Evolutionary conservation across 2,797 vertebrate genomes (phyloP), one percentile per base, ranked within the genome.

Genomic region (Notolabrus celidotus): DNA sequence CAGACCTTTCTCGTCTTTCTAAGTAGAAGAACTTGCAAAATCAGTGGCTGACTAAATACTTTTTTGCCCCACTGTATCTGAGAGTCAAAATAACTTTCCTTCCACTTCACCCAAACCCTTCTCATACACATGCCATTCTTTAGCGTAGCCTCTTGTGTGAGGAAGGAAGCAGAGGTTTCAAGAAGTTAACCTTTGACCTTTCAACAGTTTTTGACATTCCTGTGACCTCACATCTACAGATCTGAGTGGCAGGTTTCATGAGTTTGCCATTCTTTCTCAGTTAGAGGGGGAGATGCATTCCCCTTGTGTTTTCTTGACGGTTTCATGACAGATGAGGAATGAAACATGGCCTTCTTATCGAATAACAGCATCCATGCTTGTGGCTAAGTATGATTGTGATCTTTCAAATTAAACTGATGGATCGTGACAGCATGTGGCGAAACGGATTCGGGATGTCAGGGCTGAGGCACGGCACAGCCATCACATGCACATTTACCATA

Each of bases 371-470:
- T 79, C 55, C 60, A 84, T 36, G 86, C 92, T 94, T 39, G 67
- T 84, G 85, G 90, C 90, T 72, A 90, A 86, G 86, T 70, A 63
- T 47, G 69, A 86, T 87, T 79, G 74, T 82, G 82, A 92, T 92
- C 89, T 90, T 85, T 93, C 88, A 90, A 91, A 93, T 93, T 89
- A 91, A 90, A 85, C 78, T 93, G 92, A 93, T 86, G 82, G 88
- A 92, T 93, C 77, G n/a, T 79, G 85, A 86, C 80, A 67, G 83
- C 72, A 84, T 71, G 52, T 86, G 88, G 88, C 79, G 86, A 91
- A 93, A 88, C 83, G 64, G 86, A 93, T 93, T 91, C 74, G 54
- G 50, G 65, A 69, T 78, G 90, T 89, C 83, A 79, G 78, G 67
- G 42, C 47, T 58, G 79, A 86, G 67, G 79, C 82, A 86, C 77